phyloP scores from a whole-genome alignment of 2,113 vertebrate genomes.

The Uropsilus gracilis region DNA sequence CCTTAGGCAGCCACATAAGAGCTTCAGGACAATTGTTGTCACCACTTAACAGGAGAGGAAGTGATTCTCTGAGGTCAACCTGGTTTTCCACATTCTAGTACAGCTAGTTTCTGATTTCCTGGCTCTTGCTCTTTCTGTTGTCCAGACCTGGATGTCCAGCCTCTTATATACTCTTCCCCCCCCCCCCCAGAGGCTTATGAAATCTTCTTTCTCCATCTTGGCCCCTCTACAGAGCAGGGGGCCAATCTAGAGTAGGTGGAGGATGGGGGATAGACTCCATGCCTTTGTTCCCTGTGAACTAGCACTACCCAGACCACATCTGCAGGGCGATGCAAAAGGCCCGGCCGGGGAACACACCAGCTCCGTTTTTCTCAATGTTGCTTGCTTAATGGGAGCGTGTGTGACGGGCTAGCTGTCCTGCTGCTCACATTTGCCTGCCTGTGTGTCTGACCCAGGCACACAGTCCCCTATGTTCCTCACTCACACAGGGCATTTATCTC shows the following conservation, averaged over 20 bases:
- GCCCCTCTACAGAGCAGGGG: background rate
- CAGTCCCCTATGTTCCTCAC: background rate
- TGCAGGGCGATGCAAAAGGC: background rate
- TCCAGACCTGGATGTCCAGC: background rate
- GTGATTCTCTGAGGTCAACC: background rate
- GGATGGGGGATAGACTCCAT: accelerated
- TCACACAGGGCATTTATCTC: background rate
- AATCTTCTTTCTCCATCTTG: background rate
- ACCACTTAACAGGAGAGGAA: background rate
- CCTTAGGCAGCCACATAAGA: background rate
- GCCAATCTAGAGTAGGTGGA: background rate
- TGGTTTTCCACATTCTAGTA: too few relatives aligned
- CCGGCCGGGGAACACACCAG: background rate
- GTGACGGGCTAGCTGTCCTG: background rate
- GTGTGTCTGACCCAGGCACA: background rate
- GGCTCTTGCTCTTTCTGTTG: background rate
- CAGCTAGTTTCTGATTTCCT: background rate
- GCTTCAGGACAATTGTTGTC: background rate
- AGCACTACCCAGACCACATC: background rate
- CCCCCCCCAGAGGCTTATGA: background rate
- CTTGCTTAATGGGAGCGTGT: background rate
- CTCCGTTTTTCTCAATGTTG: background rate
- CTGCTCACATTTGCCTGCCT: background rate
- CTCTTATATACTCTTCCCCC: accelerated
- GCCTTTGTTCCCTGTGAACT: background rate